These are phyloP conservation scores for Chaenocephalus aceratus DNA, from an alignment of 2,113 vertebrate species.

Conservation along the genomic window DNA sequence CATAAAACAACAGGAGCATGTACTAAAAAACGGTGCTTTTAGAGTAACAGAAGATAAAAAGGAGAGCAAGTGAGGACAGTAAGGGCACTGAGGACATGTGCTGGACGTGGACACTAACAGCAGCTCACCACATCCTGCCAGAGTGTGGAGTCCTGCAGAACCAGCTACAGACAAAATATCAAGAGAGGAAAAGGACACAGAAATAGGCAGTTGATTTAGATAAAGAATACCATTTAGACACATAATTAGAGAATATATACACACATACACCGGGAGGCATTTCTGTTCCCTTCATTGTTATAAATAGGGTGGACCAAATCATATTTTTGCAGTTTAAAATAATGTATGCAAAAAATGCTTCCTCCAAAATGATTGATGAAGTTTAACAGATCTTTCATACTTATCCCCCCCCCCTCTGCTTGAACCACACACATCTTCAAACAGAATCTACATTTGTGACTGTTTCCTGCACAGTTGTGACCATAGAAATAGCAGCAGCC, in stretches of 20 bases:
- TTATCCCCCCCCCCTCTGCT: no score
- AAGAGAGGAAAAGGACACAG: conserved; percentile 23
- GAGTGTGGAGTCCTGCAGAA: conserved; percentile 46
- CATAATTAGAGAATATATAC: neutral
- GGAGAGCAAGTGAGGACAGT: neutral
- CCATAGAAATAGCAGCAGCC: no score
- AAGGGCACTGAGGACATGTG: conserved; percentile 37
- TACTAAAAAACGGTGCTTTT: neutral
- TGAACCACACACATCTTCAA: no score
- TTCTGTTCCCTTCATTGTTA: neutral
- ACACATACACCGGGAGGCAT: neutral
- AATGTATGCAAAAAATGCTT: neutral
- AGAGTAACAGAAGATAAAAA: neutral
- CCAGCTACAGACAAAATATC: conserved; percentile 33
- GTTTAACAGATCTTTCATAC: no score
- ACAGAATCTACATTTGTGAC: no score
- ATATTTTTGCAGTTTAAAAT: neutral
- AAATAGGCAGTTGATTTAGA: conserved; percentile 9
- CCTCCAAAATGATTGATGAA: neutral
- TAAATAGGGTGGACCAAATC: no score
- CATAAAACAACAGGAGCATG: neutral
- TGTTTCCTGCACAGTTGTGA: no score
- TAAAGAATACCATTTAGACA: neutral
- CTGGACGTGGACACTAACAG: conserved; percentile 72
- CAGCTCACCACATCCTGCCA: conserved; percentile 77